Evolutionary conservation across 2,797 vertebrate genomes (phyloP), one percentile per base, ranked within the genome.

Genomic region (Amblyraja radiata): DNA sequence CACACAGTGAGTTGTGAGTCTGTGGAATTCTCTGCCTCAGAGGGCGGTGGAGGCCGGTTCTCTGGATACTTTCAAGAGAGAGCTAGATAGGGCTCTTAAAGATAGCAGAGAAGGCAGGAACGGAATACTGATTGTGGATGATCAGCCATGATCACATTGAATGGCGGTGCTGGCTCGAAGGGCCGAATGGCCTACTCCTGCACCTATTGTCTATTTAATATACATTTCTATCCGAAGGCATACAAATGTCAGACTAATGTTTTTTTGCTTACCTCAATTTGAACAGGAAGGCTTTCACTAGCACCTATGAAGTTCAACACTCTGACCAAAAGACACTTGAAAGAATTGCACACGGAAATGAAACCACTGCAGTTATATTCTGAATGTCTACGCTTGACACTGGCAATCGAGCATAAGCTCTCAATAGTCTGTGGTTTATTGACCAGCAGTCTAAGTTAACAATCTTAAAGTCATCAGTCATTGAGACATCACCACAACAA

Each of bases 221-320:
- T 61, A 63, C 58, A n/a, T 61, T 81, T 83, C 46, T 9, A 23
- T 54, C 7, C 28, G 21, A 23, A 83, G 11, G 21, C 54, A 58
- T 83, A 58, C 21, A 83, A 54, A 58, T 25, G 8, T 83, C 32
- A 46, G 23, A 91, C 54, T 54, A 28, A 73, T 91, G 5, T 39
- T 39, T 90, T 90, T 90, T 73, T 90, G 18, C 21, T 73, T 91
- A 91, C 39, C 71, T 91, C 23, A 18, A 2, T 91, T 74, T 74
- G 36, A 46, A 91, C 71, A 25, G 18, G 23, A 91, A 54, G 74
- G 21, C 39, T 54, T 23, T 28, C 90, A 74, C 3, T 74, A 3
- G 74, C 11, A 74, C 10, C 39, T 6, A 23, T 46, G 36, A 28
- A 54, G 68, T 28, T 71, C 36, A 91, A 68, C 18, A 91, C 90